Evolutionary conservation across 2,113 vertebrate species (phyloP), one percentile per base, ranked within the genome.

Genomic region (Nyctereutes procyonoides): DNA sequence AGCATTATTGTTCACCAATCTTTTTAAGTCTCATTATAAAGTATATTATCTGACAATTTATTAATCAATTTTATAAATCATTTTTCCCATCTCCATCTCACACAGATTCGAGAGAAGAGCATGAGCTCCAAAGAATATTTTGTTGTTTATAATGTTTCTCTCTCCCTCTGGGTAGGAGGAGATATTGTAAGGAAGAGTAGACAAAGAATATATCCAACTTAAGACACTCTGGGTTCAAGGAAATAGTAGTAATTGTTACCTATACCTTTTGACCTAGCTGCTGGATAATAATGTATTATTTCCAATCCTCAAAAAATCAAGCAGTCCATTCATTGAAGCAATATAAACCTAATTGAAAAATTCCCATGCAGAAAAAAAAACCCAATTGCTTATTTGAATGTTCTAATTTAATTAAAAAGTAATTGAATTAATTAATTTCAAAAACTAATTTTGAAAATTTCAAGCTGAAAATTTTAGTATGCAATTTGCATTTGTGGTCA

Each of bases 401-500:
- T 14, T 77, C 53, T 51, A 24, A 77, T 51, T 77, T 74, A 74
- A 43, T 73, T 76, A 76, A 77, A 48, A 77, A 51, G 28, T 51
- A 76, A 51, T 48, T 51, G 74, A 76, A 76, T 76, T 51, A 28
- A 48, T 74, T 28, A 16, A 77, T 77, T 30, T 51, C 14, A 77
- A 51, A 77, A 77, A 77, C 28, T 77, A 77, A 77, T 51, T 77
- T 77, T 51, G 69, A 30, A 51, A 77, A 32, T n/a, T 63, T 95
- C 60, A 96, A 30, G 22, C 17, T 80, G 80, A 80, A 56, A 73
- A 69, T n/a, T 94, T 84, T 62, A 81, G 48, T 63, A 51, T 84
- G 43, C 16, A 90, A 17, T 85, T 96, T 95, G 87, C 77, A 53
- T 73, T 35, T 84, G 69, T 30, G 84, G 69, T 95, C 92, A 97